Conservation (phyloP, 2,888 invertebrate species). For the Entomobrya proxima region DNA sequence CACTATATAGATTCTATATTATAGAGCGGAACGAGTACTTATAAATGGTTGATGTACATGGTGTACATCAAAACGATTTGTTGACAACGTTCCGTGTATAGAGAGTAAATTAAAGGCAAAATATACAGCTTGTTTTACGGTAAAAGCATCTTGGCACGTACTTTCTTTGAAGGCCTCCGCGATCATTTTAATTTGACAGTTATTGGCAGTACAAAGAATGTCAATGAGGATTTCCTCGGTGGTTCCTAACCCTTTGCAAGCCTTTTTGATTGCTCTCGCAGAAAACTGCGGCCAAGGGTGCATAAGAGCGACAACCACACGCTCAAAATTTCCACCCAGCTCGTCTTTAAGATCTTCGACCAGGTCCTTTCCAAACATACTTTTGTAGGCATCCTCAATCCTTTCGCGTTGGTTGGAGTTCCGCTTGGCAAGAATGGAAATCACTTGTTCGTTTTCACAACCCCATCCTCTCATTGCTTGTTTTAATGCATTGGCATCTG, state of each 20-base stretch:
- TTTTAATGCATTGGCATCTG: slow-evolving; percentile 71
- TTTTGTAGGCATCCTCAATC: slow-evolving; percentile 73
- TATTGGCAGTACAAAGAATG: slow-evolving; percentile 78
- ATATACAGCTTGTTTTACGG: background rate
- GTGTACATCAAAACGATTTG: background rate
- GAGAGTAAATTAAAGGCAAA: slow-evolving; percentile 39
- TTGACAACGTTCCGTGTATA: background rate
- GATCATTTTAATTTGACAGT: slow-evolving; percentile 76
- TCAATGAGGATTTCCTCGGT: slow-evolving; percentile 78
- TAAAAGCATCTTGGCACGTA: slow-evolving; percentile 67
- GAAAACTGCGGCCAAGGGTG: slow-evolving; percentile 78
- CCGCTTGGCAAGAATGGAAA: slow-evolving; percentile 70
- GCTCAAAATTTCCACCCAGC: slow-evolving; percentile 79
- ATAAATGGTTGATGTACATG: too few relatives aligned
- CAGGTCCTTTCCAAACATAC: slow-evolving; percentile 76
- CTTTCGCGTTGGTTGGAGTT: slow-evolving; percentile 71
- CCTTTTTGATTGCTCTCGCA: slow-evolving; percentile 78
- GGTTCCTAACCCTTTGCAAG: slow-evolving; percentile 78
- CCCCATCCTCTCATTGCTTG: slow-evolving; percentile 75
- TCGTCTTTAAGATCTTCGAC: slow-evolving; percentile 78
- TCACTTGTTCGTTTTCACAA: slow-evolving; percentile 74
- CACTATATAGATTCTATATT: background rate
- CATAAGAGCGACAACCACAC: slow-evolving; percentile 78
- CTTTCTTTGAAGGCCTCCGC: slow-evolving; percentile 74
- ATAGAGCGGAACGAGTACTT: too few relatives aligned